Percentiles rank a stretch among this genome's conserved stretches.
phyloP scores from a whole-genome alignment of 2,797 vertebrate species.

The Fratercula arctica region DNA sequence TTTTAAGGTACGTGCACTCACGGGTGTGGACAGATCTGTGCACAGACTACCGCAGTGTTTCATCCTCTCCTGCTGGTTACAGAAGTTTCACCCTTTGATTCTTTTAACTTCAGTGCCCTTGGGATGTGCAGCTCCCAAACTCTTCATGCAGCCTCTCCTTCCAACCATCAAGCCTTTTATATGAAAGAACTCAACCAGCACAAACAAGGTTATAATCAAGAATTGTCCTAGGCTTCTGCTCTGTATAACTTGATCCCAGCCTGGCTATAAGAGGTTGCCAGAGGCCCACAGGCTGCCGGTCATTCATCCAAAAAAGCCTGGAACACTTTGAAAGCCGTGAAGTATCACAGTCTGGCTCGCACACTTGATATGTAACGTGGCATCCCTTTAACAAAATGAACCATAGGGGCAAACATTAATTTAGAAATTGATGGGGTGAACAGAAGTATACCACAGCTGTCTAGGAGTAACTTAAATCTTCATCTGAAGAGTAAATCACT shows the following conservation, averaged over 20 bases:
- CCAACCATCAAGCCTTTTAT: background rate
- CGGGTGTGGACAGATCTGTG: fast-evolving
- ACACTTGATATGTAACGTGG: background rate
- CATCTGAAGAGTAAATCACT: background rate
- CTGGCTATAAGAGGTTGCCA: background rate
- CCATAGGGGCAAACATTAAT: background rate
- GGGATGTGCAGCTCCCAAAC: background rate
- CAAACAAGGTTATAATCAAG: background rate
- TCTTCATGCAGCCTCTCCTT: background rate
- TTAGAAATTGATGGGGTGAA: background rate
- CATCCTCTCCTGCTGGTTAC: background rate
- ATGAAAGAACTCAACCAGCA: background rate
- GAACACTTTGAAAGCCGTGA: background rate
- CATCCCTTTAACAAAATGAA: conserved; percentile 2
- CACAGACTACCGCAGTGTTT: background rate
- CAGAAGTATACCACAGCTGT: background rate
- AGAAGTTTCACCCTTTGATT: background rate
- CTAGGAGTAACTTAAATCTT: background rate
- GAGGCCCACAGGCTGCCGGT: background rate
- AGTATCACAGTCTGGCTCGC: conserved; percentile 3
- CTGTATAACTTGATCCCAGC: background rate
- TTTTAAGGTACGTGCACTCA: background rate
- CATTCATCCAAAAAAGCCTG: background rate
- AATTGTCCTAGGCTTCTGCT: background rate
- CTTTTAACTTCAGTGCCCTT: background rate